Base-by-base conservation (phyloP, 1,140 invertebrate genomes). In the Copidosoma floridanum region DNA sequence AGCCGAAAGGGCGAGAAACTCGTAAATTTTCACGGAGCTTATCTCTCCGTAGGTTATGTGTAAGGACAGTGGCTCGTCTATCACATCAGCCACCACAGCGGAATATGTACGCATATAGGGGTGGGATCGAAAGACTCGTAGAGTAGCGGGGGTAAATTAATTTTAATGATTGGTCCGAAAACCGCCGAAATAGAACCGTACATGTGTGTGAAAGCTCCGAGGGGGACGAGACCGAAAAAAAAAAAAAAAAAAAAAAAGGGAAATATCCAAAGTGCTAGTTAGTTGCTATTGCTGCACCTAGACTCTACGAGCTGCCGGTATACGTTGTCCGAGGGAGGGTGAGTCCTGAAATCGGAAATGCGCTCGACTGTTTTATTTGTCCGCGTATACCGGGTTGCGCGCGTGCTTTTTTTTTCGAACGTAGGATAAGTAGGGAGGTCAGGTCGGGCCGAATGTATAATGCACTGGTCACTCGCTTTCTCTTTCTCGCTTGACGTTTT, bases 341-440 rank as follows among this genome's bases (percentile, higher is more conserved):
- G 71, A 60, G 23, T 46, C 27, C 55, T 54, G 64, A 69, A 52
- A 64, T 68, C 69, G 71, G 75, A 76, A 77, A 73, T 70, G 58
- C 67, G 69, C 63, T 51, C 62, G 64, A 68, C 68, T 58, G 66
- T 68, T 62, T n/a, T 65, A 66, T 63, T 63, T 59, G 68, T 70
- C 71, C 73, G 69, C 68, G 71, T 18, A 46, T 21, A 35, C 32
- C 14, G 18, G 21, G 3, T 44, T 16, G 43, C 26, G 20, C 16
- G 35, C 29, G 32, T 12, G 10, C 51, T 38, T 29, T 14, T 26
- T 27, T 26, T 16, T 27, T 6, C 51, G 57, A 62, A 47, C 52
- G 55, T 67, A 58, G 61, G 66, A 66, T 41, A 35, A 23, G 50
- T 41, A 58, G 46, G 26, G 38, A 40, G 43, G 61, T 69, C 64